Percentiles rank a stretch among this genome's conserved stretches.
Evolutionary conservation across 2,113 vertebrate species (phyloP).

Genomic region (Phodopus roborovskii): DNA sequence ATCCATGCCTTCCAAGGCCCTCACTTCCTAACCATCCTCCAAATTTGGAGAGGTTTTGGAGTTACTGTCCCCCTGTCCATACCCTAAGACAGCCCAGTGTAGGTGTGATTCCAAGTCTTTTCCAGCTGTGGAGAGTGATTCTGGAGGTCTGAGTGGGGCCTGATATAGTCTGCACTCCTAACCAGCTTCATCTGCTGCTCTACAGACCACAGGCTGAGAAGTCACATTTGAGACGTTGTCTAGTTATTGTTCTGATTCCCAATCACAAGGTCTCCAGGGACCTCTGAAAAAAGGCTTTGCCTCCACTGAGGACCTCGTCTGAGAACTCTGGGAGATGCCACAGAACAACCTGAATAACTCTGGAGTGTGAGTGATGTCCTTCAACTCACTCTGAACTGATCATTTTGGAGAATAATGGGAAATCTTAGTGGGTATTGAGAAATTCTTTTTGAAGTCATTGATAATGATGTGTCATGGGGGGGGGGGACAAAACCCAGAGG

Average conservation of each 20-base stretch:
- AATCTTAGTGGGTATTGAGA: not conserved
- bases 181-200: not conserved
- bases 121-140: not conserved
- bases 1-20: not conserved
- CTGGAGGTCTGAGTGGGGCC: not conserved
- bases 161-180: not conserved
- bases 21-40: not conserved
- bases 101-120: rapidly evolving
- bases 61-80: rapidly evolving
- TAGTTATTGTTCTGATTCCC: too few species aligned
- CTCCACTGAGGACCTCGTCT: not conserved
- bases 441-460: not conserved
- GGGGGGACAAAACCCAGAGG: too few species aligned
- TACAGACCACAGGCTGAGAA: not conserved
- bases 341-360: not conserved
- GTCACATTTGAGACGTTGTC: not conserved
- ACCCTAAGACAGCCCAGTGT: not conserved
- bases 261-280: too few species aligned
- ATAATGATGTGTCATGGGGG: too few species aligned
- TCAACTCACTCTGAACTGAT: rapidly evolving
- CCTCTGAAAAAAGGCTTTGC: not conserved
- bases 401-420: not conserved
- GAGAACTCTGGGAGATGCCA: not conserved
- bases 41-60: too few species aligned
- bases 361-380: too few species aligned